These are phyloP conservation scores for Microcebus ravelobensis DNA, from an alignment of 2,113 vertebrate species.

Conservation along the genomic window DNA sequence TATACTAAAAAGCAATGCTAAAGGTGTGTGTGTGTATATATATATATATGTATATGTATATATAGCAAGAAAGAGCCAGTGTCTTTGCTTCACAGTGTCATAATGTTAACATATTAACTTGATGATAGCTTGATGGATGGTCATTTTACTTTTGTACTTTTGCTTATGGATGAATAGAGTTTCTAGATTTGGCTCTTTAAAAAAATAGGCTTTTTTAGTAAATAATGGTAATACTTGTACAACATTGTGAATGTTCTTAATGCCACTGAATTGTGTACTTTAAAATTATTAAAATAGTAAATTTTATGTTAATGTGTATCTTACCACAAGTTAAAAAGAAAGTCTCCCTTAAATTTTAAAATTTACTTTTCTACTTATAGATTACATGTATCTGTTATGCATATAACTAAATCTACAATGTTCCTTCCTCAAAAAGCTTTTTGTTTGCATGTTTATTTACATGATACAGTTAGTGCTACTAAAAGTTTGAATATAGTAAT, in stretches of 20 bases:
- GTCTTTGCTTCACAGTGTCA: background rate
- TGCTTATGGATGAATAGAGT: background rate
- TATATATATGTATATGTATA: too few relatives aligned
- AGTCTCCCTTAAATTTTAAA: background rate
- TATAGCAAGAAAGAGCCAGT: background rate
- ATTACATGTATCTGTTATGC: background rate
- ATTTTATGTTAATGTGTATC: background rate
- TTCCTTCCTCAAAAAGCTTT: background rate
- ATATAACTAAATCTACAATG: background rate
- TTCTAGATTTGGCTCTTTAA: background rate
- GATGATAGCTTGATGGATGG: background rate
- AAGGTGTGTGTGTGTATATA: too few relatives aligned
- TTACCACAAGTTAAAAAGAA: background rate
- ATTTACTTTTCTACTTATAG: background rate
- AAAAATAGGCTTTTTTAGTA: background rate
- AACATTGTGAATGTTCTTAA: background rate
- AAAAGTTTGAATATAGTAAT: slow-evolving; percentile 14
- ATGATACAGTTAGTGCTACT: background rate
- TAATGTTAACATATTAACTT: background rate
- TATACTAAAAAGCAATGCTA: background rate
- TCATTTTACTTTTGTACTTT: background rate
- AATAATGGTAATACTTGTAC: background rate
- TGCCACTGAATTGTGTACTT: background rate
- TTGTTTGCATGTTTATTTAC: slow-evolving; percentile 5
- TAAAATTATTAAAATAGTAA: slow-evolving; percentile 22